Percentiles rank a stretch among this genome's conserved stretches.
Evolutionary conservation across 2,113 vertebrate genomes (phyloP).

Genomic region (Nothocercus julius): DNA sequence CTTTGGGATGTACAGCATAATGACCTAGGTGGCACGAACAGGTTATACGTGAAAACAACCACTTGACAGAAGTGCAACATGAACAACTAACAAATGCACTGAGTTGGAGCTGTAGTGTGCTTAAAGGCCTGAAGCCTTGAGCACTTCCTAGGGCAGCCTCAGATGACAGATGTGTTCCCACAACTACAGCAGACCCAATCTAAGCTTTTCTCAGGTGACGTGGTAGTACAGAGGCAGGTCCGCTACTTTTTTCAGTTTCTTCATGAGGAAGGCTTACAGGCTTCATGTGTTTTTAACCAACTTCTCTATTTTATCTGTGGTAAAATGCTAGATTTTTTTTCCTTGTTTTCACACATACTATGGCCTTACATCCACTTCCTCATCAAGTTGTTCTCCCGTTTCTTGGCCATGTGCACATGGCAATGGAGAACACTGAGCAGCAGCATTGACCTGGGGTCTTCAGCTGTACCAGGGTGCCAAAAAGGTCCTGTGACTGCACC

Average conservation of each 20-base stretch:
- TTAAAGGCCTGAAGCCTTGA: not conserved
- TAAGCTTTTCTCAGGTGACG: not conserved
- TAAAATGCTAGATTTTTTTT: not conserved
- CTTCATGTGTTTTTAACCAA: no score
- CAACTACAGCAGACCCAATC: not conserved
- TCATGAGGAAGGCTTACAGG: not conserved
- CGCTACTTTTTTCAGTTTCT: not conserved
- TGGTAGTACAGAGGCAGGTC: not conserved
- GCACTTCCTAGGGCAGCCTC: not conserved
- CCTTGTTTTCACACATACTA: not conserved
- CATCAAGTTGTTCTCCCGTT: not conserved
- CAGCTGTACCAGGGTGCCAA: not conserved
- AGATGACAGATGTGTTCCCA: not conserved
- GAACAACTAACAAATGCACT: not conserved
- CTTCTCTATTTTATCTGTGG: no score
- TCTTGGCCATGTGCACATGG: not conserved
- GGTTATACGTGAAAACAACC: not conserved
- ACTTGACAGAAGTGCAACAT: not conserved
- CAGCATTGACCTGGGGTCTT: not conserved
- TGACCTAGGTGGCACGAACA: not conserved
- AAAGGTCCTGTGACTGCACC: not conserved
- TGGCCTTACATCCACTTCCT: not conserved
- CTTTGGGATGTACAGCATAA: not conserved
- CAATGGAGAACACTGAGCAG: not conserved
- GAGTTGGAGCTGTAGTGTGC: not conserved